Base-by-base conservation (phyloP, 1,140 invertebrate species). In the Tetramorium alpestre region DNA sequence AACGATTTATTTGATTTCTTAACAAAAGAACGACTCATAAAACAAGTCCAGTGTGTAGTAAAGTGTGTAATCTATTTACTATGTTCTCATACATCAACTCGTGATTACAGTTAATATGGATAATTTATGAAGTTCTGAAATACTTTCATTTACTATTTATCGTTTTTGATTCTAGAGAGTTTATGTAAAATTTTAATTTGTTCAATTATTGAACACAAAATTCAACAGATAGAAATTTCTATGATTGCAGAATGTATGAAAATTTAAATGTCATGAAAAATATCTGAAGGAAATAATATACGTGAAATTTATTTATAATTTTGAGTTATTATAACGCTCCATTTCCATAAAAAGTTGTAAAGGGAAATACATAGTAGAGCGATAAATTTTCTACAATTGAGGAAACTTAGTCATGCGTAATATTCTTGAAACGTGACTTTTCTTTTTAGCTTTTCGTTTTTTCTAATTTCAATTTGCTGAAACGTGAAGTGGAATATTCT, bases 31-130 rank as follows among this genome's bases (percentile, higher is more conserved):
- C 44, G 80, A 25, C 13, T 56, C 44, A 84, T 84, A 82, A 82
- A 82, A 82, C 80, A 73, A 82, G 51, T 16, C 13, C 8, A 75
- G 22, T 22, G 22, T 22, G 22, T 25, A 73, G 51, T 60, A 18
- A 49, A 81, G 38, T 28, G 49, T 58, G 38, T 84, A 84, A 73
- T 84, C 47, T 84, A 75, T 84, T 73, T 84, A 62, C 25, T 49
- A 10, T 8, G 18, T 41, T 38, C 25, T 49, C 44, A 54, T 25
- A 81, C 73, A 38, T 49, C 54, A 75, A 72, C 41, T 4, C 33
- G 2, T 41, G 11, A 51, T 84, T 38, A 47, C 13, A 58, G 77
- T 73, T 73, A 84, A 18, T 44, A 44, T 49, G 54, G 18, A 47
- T n/a, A 56, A 62, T 84, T 73, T 84, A 84, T 84, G 13, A n/a